Percentiles rank a stretch among this genome's conserved stretches.
Conservation (phyloP, 2,797 vertebrate genomes). For the Schizopygopsis pylzovi region DNA sequence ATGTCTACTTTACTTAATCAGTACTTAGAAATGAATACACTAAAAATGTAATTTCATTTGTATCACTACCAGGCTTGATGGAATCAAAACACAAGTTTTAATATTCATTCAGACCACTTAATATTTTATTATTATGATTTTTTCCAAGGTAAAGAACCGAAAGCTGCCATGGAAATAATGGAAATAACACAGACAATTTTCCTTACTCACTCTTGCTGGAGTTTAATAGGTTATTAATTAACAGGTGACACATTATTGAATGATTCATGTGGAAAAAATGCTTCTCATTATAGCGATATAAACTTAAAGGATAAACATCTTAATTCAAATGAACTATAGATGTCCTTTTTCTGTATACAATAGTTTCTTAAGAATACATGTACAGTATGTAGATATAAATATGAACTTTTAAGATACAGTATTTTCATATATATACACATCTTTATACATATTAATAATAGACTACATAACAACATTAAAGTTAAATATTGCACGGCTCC, state of each 20-base stretch:
- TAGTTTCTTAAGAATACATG: constrained; percentile 58
- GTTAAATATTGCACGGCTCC: constrained; percentile 60
- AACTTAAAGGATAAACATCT: constrained; percentile 52
- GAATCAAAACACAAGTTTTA: not conserved
- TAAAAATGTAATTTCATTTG: not conserved
- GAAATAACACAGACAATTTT: constrained; percentile 27
- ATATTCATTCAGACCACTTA: not conserved
- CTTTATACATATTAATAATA: constrained; percentile 38
- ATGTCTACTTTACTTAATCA: not conserved
- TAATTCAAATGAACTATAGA: constrained; percentile 44
- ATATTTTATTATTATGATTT: not conserved
- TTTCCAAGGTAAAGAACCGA: not conserved
- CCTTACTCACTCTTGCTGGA: constrained; percentile 35
- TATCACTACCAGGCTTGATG: not conserved
- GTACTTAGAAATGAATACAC: not conserved
- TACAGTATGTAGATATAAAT: constrained; percentile 57
- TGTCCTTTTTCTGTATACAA: constrained; percentile 43
- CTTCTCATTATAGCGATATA: constrained; percentile 19
- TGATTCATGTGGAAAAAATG: constrained; percentile 28
- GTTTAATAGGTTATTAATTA: constrained; percentile 57
- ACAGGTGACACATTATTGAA: constrained; percentile 36
- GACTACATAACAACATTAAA: constrained; percentile 40
- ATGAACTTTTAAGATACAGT: constrained; percentile 40
- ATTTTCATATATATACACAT: constrained; percentile 42
- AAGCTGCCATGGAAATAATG: constrained; percentile 16